Base-by-base conservation (phyloP, 2,797 vertebrate genomes). In the Clarias fuscus region DNA sequence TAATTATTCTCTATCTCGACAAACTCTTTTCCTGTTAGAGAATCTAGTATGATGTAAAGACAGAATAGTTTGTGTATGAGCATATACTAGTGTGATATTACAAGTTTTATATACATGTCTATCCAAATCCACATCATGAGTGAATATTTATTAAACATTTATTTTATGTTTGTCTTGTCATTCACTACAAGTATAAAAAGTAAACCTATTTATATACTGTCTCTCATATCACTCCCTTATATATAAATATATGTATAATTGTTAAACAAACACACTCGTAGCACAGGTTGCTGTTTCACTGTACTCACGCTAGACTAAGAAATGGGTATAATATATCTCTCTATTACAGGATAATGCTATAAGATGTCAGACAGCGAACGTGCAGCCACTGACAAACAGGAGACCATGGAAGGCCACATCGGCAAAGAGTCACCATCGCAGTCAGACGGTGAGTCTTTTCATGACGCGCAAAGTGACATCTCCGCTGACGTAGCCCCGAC, bases 301-400 rank as follows among this genome's bases (percentile, higher is more conserved):
- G 30, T 70, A 20, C 18, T 37, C 6, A 22, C 18, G 37, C 68
- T 71, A 40, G 33, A 71, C 33, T 20, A 11, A 71, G 30, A 71
- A 22, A 37, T 71, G 1, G 10, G 1, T 58, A 17, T 59, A 18
- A 56, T 85, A 76, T 86, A 56, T 75, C 24, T 48, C 4, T 65
- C 30, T 22, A 1, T 71, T 84, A 24, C 18, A 78, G 62, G 61
- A 83, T 5, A 58, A 94, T 96, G 94, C 64, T 84, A 7, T 93
- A 95, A 94, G 88, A 99, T 98, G 97, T 97, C 97, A 24, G 95
- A 96, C 92, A 95, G 91, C 48, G 94, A 95, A 90, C 88, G 85
- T 22, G 22, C 77, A 71, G 88, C 89, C 76, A 84, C 90, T 85
- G 85, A 89, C 13, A 89, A 86, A 0, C 84, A 18, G 0, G 13